phyloP scores from a whole-genome alignment of 2,113 vertebrate genomes.

The Nasalis larvatus region DNA sequence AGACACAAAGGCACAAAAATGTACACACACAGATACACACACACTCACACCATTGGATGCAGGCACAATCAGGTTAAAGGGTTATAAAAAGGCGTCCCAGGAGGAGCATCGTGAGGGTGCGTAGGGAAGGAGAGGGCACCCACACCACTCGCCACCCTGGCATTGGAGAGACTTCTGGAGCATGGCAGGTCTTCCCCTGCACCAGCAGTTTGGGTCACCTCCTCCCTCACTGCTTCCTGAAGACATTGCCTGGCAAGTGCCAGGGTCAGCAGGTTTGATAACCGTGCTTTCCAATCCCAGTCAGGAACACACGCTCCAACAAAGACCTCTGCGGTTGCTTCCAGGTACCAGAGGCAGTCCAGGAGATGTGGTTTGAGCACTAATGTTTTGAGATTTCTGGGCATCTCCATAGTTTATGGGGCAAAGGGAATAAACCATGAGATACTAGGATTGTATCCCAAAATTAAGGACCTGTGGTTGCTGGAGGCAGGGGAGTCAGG shows the following conservation, averaged over 20 bases:
- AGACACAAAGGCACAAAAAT: background rate
- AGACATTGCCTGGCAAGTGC: background rate
- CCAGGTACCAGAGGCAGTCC: background rate
- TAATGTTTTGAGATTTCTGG: background rate
- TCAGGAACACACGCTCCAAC: background rate
- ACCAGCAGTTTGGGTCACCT: background rate
- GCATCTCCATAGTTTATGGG: background rate
- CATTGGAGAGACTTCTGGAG: background rate
- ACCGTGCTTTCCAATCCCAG: background rate
- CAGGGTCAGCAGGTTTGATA: background rate
- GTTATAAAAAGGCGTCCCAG: background rate
- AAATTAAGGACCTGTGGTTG: background rate
- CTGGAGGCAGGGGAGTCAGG: background rate
- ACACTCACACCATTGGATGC: no score
- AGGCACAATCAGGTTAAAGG: background rate
- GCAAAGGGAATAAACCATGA: background rate
- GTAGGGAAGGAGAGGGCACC: no score
- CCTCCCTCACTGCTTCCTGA: background rate
- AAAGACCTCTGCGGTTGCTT: background rate
- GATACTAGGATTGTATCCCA: background rate
- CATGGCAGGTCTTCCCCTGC: no score
- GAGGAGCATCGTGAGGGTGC: background rate
- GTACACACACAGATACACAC: background rate
- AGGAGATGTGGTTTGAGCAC: background rate
- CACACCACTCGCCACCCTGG: background rate